Conservation (phyloP, 2,797 vertebrate genomes). For the Microctenopoma stevenorrisi region DNA sequence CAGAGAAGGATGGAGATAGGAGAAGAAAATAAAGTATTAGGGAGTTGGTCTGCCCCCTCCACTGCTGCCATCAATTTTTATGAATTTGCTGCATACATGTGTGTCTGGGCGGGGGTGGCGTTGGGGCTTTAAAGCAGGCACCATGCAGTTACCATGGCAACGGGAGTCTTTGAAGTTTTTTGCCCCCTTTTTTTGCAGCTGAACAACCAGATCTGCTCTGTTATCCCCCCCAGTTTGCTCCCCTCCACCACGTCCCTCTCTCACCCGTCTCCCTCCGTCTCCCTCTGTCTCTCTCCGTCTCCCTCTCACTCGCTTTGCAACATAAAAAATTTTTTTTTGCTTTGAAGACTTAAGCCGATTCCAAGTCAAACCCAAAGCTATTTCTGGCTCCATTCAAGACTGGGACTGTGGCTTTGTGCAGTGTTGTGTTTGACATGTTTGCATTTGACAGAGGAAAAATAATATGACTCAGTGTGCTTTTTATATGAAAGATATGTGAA, state of each 20-base stretch:
- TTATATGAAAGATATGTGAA: slow-evolving; percentile 13
- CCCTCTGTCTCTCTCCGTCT: slow-evolving; percentile 33
- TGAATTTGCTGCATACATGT: slow-evolving; percentile 61
- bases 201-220: slow-evolving; percentile 77
- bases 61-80: slow-evolving; percentile 56
- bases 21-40: slow-evolving; percentile 19
- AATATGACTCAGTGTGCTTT: slow-evolving; percentile 39
- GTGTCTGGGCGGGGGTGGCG: slow-evolving; percentile 37
- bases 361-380: slow-evolving; percentile 82
- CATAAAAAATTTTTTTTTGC: slow-evolving; percentile 74
- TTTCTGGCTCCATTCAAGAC: slow-evolving; percentile 80
- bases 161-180: slow-evolving; percentile 77
- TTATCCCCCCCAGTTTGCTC: slow-evolving; percentile 44
- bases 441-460: slow-evolving; percentile 29
- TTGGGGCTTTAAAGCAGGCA: slow-evolving; percentile 70
- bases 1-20: slow-evolving; percentile 5
- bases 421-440: slow-evolving; percentile 67
- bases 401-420: slow-evolving; percentile 69
- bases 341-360: slow-evolving; percentile 88
- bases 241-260: slow-evolving; percentile 23
- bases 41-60: slow-evolving; percentile 32
- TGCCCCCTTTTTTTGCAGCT: slow-evolving; percentile 69
- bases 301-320: slow-evolving; percentile 70
- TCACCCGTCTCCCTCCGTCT: slow-evolving; percentile 30
- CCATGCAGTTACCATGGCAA: slow-evolving; percentile 84